Base-by-base conservation (phyloP, 2,113 vertebrate species). In the Grus americana region DNA sequence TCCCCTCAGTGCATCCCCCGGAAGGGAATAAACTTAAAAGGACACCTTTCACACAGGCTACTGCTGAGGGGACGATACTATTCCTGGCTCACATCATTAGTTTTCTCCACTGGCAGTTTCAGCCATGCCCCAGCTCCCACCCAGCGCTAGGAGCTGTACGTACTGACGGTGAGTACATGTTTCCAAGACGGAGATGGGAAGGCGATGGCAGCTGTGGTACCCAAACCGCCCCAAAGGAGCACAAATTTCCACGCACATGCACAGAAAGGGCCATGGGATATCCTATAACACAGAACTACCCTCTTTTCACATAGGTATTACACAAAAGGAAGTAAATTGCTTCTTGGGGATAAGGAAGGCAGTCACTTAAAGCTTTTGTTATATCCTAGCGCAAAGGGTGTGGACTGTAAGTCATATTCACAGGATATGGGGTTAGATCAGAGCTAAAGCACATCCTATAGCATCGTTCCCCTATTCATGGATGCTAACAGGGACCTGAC, bases 111-210 rank as follows among this genome's bases (percentile, higher is more conserved):
- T 42, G 26, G 58, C 55, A 40, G 36, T 36, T 88, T 62, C 54
- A 81, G 42, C 27, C 55, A 5, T 1, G 2, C 19, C 55, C 55
- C 65, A 72, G 52, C 24, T 57, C 36, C n/a, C 58, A n/a, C 32
- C 16, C 36, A 32, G 49, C 9, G 38, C 65, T 38, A 22, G 26
- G 12, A 65, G 19, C 50, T 49, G 11, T 5, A 12, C 3, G 27
- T 42, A 38, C 59, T 24, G 24, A 30, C 8, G 40, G 27, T 1
- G 0, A n/a, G 16, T 8, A 26, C 0, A 0, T 5, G 27, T 59
- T 49, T 57, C 58, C 12, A 11, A 32, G 34, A 9, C 2, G 3
- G 57, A 71, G 19, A 8, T 11, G 7, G 54, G 74, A 63, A 62
- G 59, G 15, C 4, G 10, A 24, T 22, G 26, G n/a, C 59, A 63